A percentile compares a stretch with the other conserved stretches of the same genome.
Evolutionary conservation across 2,888 invertebrate species (phyloP).

Genomic region (Aethes cnicana): DNA sequence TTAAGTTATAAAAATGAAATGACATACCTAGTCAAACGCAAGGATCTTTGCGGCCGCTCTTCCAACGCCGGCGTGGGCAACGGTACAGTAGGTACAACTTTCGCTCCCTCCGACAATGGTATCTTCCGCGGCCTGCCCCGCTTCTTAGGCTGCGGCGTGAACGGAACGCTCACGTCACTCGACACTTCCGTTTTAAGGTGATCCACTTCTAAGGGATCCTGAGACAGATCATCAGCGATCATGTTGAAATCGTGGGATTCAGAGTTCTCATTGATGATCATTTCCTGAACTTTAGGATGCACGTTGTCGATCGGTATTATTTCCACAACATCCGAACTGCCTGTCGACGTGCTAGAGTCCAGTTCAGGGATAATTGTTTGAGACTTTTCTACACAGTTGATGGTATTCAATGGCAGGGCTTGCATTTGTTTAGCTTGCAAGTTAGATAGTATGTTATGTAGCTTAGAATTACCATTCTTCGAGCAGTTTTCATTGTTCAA

Average conservation of each 20-base stretch:
- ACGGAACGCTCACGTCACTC: slow-evolving; percentile 46
- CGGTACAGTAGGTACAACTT: slow-evolving; percentile 48
- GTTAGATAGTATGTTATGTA: slow-evolving; percentile 74
- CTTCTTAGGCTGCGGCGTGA: slow-evolving; percentile 73
- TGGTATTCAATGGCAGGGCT: slow-evolving; percentile 56
- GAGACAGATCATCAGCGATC: slow-evolving; percentile 62
- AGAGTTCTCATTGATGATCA: slow-evolving; percentile 74
- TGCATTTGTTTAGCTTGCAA: slow-evolving; percentile 72
- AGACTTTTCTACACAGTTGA: slow-evolving; percentile 56
- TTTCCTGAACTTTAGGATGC: slow-evolving; percentile 61
- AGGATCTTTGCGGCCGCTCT: slow-evolving; percentile 73
- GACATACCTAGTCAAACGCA: slow-evolving; percentile 69
- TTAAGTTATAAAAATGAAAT: slow-evolving; percentile 14
- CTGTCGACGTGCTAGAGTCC: slow-evolving; percentile 65
- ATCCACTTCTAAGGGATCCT: slow-evolving; percentile 73
- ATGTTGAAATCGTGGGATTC: slow-evolving; percentile 66
- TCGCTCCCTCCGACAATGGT: slow-evolving; percentile 63
- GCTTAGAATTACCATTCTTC: slow-evolving; percentile 78
- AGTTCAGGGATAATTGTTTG: slow-evolving; percentile 52
- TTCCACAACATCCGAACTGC: slow-evolving; percentile 62
- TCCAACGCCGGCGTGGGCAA: slow-evolving; percentile 69
- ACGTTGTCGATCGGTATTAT: slow-evolving; percentile 55
- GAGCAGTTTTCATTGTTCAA: slow-evolving; percentile 74
- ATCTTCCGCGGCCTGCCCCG: slow-evolving; percentile 75
- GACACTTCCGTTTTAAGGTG: slow-evolving; percentile 46